Base-by-base conservation (phyloP, 2,888 invertebrate genomes). In the Caenorhabditis angaria region DNA sequence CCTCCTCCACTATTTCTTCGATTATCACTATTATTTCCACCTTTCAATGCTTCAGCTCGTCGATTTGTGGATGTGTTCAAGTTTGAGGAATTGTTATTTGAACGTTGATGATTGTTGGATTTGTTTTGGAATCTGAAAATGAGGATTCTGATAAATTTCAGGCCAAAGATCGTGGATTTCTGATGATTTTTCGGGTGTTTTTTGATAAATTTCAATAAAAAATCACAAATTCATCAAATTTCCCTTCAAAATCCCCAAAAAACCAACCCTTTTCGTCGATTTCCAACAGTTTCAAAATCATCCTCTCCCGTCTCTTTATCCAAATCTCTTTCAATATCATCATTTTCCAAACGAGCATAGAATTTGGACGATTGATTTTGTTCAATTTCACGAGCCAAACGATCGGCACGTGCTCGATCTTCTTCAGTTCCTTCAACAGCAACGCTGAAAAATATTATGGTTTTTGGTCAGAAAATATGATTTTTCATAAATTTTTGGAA, bases 361-460 rank as follows among this genome's bases (percentile, higher is more conserved):
- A 92, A 92, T 87, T 93, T 93, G 87, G 94, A 93, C 64, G 91
- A 90, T 0, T 93, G 93, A 85, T 93, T 93, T 85, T 91, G 92
- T 88, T 97, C 96, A 75, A 97, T 97, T 89, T 96, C 96, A 53
- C 92, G 92, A 0, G 97, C 97, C 77, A 97, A 92, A 88, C 93
- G 92, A 58, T 93, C 92, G 0, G 97, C 97, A 88, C 93, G 93
- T 18, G 93, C 93, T 88, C 94, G 94, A 85, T 93, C 92, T 4
- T 94, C 93, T 87, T 96, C 94, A 83, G 92, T 92, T 85, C 92
- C 92, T 87, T 94, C 93, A 85, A 97, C 90, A 77, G 92, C 93
- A 83, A 94, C 91, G 25, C 88, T 89, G 78, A 57, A 83, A 81
- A 12, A n/a, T 54, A n/a, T n/a, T n/a, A n/a, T n/a, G n/a, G n/a